A percentile compares a stretch with the other conserved stretches of the same genome.
Evolutionary conservation across 1,140 invertebrate species (phyloP).

Genomic region (Heliconius nattereri): DNA sequence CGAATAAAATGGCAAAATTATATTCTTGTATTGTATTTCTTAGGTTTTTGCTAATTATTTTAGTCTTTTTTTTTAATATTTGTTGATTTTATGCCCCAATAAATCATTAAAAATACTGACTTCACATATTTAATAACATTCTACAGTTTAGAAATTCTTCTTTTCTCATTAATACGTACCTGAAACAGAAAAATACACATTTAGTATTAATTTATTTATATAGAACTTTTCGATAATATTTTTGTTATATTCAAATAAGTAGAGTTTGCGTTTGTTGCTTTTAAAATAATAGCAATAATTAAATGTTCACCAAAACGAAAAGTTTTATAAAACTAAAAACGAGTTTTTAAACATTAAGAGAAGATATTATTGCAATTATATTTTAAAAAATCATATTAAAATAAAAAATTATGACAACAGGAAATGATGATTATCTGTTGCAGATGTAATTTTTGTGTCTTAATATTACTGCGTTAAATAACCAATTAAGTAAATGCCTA

Average conservation of each 20-base stretch:
- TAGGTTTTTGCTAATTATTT: constrained; percentile 7
- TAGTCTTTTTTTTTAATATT: background rate
- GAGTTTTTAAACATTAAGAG: too few relatives aligned
- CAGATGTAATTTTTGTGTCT: background rate
- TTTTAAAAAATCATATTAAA: too few relatives aligned
- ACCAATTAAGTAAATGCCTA: background rate
- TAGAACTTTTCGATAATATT: too few relatives aligned
- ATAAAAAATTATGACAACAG: background rate
- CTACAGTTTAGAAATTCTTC: background rate
- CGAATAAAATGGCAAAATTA: constrained; percentile 28
- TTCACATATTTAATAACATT: background rate
- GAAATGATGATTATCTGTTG: background rate
- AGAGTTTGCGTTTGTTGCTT: too few relatives aligned
- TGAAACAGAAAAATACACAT: background rate
- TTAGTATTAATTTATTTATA: too few relatives aligned
- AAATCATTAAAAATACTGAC: background rate
- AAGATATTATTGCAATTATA: too few relatives aligned
- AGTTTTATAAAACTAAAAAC: too few relatives aligned
- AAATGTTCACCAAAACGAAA: too few relatives aligned
- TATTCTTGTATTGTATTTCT: background rate
- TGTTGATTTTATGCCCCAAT: background rate
- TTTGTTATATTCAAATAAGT: too few relatives aligned
- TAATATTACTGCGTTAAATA: too few relatives aligned
- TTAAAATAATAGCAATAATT: too few relatives aligned
- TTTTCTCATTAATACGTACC: background rate